phyloP scores from a whole-genome alignment of 2,888 invertebrate genomes.

The Protodeltote pygarga region DNA sequence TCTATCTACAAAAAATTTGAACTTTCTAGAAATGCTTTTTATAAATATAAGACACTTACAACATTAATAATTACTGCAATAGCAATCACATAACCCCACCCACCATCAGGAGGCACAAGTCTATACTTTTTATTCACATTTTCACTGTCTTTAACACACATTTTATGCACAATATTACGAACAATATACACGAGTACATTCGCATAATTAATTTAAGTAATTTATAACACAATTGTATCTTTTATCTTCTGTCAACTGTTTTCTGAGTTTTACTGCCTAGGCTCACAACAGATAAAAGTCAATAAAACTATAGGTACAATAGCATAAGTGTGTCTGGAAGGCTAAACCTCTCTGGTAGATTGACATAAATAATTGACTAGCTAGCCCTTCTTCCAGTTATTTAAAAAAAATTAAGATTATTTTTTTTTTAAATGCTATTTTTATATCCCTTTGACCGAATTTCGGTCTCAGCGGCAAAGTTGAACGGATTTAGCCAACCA shows the following conservation, averaged over 20 bases:
- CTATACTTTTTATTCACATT: conserved; percentile 56
- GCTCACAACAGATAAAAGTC: conserved; percentile 29
- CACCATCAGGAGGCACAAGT: conserved; percentile 88
- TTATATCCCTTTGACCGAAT: too few species aligned
- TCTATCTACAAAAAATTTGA: too few species aligned
- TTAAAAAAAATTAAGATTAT: too few species aligned
- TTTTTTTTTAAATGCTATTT: too few species aligned
- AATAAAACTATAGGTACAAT: conserved; percentile 18
- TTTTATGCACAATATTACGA: conserved; percentile 38
- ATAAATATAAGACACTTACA: conserved; percentile 81
- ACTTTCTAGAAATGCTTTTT: too few species aligned
- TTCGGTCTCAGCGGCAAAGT: too few species aligned
- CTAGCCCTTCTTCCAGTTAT: too few species aligned
- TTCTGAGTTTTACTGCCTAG: conserved; percentile 25
- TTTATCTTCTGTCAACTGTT: conserved; percentile 46
- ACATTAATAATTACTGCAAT: conserved; percentile 86
- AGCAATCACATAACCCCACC: conserved; percentile 90
- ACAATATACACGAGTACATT: conserved; percentile 7
- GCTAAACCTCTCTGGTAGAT: too few species aligned
- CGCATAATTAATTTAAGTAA: conserved; percentile 25
- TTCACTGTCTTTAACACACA: conserved; percentile 51
- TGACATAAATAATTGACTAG: too few species aligned
- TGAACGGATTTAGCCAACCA: too few species aligned
- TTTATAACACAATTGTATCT: conserved; percentile 28
- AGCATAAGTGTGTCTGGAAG: too few species aligned